Evolutionary conservation across 2,797 vertebrate genomes (phyloP).

Genomic region (Acomys russatus): DNA sequence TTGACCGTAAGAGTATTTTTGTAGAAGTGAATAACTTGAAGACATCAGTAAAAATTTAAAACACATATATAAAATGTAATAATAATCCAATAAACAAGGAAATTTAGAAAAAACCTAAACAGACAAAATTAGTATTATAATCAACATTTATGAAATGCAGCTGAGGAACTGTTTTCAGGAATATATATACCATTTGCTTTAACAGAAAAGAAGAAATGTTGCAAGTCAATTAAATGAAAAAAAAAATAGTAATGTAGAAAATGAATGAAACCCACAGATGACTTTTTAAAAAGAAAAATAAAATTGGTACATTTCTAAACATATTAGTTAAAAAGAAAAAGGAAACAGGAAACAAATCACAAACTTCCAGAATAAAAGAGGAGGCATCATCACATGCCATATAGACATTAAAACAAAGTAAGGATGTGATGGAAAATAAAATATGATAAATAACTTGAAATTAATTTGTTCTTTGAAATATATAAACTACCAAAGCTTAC

Average conservation of each 20-base stretch:
- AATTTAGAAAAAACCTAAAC: neutral
- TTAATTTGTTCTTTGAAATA: conserved; percentile 1
- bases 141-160: neutral
- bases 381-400: neutral
- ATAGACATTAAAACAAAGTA: neutral
- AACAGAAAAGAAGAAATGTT: neutral
- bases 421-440: neutral
- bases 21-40: neutral
- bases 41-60: conserved; percentile 3
- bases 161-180: neutral
- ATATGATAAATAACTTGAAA: neutral
- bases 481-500: neutral
- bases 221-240: neutral
- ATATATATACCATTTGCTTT: neutral
- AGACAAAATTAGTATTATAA: neutral
- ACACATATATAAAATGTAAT: neutral
- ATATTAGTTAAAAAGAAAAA: neutral
- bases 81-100: neutral
- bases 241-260: neutral
- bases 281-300: neutral
- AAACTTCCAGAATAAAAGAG: neutral
- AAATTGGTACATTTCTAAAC: neutral
- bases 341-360: neutral
- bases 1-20: neutral
- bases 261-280: neutral